These are phyloP conservation scores for Arothron firmamentum DNA, from an alignment of 2,113 vertebrate genomes.

Conservation along the genomic window DNA sequence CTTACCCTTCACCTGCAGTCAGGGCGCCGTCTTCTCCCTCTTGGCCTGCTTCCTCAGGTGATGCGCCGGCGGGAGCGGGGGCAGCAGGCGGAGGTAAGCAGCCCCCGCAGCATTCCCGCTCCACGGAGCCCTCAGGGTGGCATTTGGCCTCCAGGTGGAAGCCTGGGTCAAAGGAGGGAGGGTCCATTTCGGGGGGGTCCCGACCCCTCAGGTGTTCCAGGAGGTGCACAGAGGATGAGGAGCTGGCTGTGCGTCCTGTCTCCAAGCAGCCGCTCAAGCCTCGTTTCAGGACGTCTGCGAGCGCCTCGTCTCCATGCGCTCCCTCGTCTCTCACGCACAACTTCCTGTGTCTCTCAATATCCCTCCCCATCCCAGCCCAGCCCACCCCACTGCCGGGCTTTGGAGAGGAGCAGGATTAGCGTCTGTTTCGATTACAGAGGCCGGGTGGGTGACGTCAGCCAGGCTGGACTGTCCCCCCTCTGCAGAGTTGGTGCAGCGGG, in stretches of 20 bases:
- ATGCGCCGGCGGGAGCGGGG: slow-evolving; percentile 20
- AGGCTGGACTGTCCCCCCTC: slow-evolving; percentile 46
- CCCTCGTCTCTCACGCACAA: slow-evolving; percentile 15
- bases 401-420: slow-evolving; percentile 74
- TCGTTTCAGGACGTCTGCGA: slow-evolving; percentile 12
- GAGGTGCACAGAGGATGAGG: slow-evolving; percentile 15
- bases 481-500: slow-evolving; percentile 52
- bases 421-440: slow-evolving; percentile 76
- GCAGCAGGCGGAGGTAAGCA: slow-evolving; percentile 38
- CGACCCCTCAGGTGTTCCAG: slow-evolving; percentile 16
- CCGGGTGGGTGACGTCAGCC: slow-evolving; percentile 68
- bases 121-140: slow-evolving; percentile 51
- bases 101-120: slow-evolving; percentile 63
- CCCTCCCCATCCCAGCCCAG: slow-evolving; percentile 31
- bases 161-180: slow-evolving; percentile 17
- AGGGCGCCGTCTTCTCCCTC: slow-evolving; percentile 50
- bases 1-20: slow-evolving; percentile 65
- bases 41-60: slow-evolving; percentile 43
- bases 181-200: background rate
- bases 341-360: slow-evolving; percentile 48
- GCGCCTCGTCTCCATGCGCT: slow-evolving; percentile 15
- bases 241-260: background rate
- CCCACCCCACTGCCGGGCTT: slow-evolving; percentile 59
- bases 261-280: slow-evolving; percentile 7
- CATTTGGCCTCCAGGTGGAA: slow-evolving; percentile 69